These are phyloP conservation scores for Parapristionchus giblindavisi DNA, from an alignment of 2,888 invertebrate species.

Conservation along the genomic window DNA sequence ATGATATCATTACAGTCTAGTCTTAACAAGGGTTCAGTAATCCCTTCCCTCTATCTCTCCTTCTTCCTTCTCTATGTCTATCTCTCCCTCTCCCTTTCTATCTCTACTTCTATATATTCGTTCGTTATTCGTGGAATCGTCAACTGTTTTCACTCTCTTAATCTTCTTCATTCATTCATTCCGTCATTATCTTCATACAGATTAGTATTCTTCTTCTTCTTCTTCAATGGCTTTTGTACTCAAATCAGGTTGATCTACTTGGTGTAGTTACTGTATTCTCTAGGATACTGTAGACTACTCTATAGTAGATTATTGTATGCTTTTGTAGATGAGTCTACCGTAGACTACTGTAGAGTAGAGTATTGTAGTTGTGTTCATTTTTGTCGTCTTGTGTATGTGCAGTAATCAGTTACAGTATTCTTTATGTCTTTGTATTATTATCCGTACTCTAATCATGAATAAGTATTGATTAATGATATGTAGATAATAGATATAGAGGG, in stretches of 20 bases:
- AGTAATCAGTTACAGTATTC: no score
- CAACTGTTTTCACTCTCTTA: background rate
- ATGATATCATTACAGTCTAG: no score
- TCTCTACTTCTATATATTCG: constrained; percentile 19
- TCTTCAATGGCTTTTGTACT: constrained; percentile 46
- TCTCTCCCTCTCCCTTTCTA: constrained; percentile 16
- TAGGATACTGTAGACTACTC: constrained; percentile 10
- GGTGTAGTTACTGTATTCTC: constrained; percentile 11
- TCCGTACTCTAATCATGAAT: no score
- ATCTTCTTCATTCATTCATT: background rate
- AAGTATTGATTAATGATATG: no score
- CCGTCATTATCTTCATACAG: background rate
- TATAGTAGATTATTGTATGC: no score
- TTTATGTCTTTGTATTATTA: no score
- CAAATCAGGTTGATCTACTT: constrained; percentile 46
- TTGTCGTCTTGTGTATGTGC: no score
- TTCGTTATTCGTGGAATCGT: background rate
- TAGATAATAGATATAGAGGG: no score
- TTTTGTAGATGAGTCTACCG: constrained; percentile 8
- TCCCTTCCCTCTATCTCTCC: constrained; percentile 26
- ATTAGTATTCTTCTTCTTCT: constrained; percentile 16
- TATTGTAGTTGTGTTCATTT: no score
- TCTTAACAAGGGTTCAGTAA: no score
- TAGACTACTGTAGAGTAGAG: constrained; percentile 10
- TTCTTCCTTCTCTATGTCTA: constrained; percentile 8